A percentile compares a stretch with the other conserved stretches of the same genome.
These are phyloP conservation scores for Dromococcyx pavoninus DNA, from an alignment of 2,797 vertebrate genomes.

Conservation along the genomic window DNA sequence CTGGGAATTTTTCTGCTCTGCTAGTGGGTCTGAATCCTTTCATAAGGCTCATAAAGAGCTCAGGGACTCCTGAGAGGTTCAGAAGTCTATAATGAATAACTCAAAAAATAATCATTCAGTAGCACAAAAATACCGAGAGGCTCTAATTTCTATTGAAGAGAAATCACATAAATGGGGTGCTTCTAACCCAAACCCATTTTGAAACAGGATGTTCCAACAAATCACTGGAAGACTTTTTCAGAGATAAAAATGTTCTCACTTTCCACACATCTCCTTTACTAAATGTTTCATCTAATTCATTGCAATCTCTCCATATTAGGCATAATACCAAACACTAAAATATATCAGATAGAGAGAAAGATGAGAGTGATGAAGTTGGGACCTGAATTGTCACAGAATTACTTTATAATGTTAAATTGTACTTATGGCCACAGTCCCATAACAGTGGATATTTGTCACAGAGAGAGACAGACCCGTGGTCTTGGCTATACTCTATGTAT, in stretches of 20 bases:
- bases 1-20: slow-evolving; percentile 7
- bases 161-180: background rate
- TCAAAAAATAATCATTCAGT: slow-evolving; percentile 19
- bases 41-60: slow-evolving; percentile 33
- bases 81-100: slow-evolving; percentile 32
- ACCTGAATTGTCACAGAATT: slow-evolving; percentile 17
- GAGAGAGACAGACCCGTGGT: background rate
- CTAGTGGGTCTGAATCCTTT: slow-evolving; percentile 16
- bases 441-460: slow-evolving; percentile 1
- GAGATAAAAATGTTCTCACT: slow-evolving; percentile 15
- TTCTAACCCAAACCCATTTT: slow-evolving; percentile 18
- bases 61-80: background rate
- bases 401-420: slow-evolving; percentile 27
- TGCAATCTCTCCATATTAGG: slow-evolving; percentile 7
- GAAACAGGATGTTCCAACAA: slow-evolving; percentile 26
- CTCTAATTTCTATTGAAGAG: slow-evolving; percentile 38
- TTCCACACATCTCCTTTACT: slow-evolving; percentile 35
- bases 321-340: slow-evolving; percentile 36
- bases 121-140: background rate
- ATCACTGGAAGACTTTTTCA: slow-evolving; percentile 15
- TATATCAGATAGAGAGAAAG: slow-evolving; percentile 5
- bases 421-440: background rate
- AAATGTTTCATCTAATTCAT: slow-evolving; percentile 9
- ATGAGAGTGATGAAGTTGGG: background rate
- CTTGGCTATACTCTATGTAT: background rate